Evolutionary conservation across 1,140 invertebrate species (phyloP), one percentile per base, ranked within the genome.

Genomic region (Melitaea cinxia): DNA sequence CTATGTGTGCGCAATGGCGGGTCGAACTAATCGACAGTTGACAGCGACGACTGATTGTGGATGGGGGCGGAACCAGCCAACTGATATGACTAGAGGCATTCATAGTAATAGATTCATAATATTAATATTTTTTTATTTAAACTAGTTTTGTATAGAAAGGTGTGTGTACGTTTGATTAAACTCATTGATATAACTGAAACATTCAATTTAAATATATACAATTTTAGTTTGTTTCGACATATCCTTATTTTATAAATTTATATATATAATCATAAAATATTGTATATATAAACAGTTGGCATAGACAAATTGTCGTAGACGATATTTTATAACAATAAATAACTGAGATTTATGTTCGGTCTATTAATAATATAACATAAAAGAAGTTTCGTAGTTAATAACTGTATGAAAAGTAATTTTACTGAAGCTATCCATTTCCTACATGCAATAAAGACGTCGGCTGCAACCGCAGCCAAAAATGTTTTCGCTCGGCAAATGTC

Each of bases 361-460:
- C 33, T 58, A 67, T 67, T 60, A 67, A 55, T 60, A 61, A 67
- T 39, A 52, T 61, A 59, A 67, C 58, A 67, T 67, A 67, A 60
- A 63, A 67, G 58, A 67, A 61, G 52, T 61, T 67, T 45, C 53
- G 28, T 59, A 56, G 65, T 67, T 67, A 67, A 50, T 67, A 67
- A 67, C 57, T 67, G 58, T 67, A 67, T 67, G 65, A 67, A 55
- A 67, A 67, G 58, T 67, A 67, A 67, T 67, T 67, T 67, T 24
- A 61, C 50, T 56, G 52, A 50, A 64, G 67, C 71, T 60, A 70
- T 73, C 35, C 54, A 64, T 73, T 70, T 66, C 58, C 63, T 65
- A 69, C 54, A 47, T 56, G 72, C 74, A 72, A 73, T 77, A 77
- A 77, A 77, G 63, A 73, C 72, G 72, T 77, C 74, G 64, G 35